Percentiles rank a stretch among this genome's conserved stretches.
phyloP scores from a whole-genome alignment of 2,888 invertebrate species.

The Neuroscelio doddi region DNA sequence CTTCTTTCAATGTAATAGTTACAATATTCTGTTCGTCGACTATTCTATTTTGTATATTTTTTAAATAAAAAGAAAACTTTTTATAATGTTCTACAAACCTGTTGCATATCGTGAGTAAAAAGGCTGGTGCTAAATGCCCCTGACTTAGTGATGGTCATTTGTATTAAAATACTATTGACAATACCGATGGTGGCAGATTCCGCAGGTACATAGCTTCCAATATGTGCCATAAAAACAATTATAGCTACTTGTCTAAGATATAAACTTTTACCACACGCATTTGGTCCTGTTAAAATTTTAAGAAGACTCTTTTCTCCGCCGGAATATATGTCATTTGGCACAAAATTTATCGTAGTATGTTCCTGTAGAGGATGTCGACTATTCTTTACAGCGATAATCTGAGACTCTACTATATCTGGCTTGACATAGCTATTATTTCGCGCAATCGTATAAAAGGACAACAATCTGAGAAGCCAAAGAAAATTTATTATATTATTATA shows the following conservation, averaged over 20 bases:
- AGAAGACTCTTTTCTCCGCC: conserved; percentile 75
- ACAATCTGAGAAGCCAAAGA: conserved; percentile 76
- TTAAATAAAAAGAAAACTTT: neutral
- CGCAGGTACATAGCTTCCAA: conserved; percentile 93
- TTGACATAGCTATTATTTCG: conserved; percentile 79
- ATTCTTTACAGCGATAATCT: conserved; percentile 76
- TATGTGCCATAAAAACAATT: conserved; percentile 88
- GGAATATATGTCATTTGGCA: conserved; percentile 82
- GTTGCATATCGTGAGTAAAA: conserved; percentile 88
- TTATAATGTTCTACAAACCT: conserved; percentile 74
- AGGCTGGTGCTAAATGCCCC: conserved; percentile 84
- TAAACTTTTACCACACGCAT: conserved; percentile 93
- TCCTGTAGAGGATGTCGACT: conserved; percentile 88
- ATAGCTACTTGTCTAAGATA: conserved; percentile 90
- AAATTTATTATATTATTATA: too few species aligned
- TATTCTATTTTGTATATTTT: too few species aligned
- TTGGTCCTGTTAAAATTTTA: conserved; percentile 90
- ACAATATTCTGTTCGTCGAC: too few species aligned
- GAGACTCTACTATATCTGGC: conserved; percentile 76
- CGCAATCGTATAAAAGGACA: conserved; percentile 79
- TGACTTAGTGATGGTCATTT: conserved; percentile 85
- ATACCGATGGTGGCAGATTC: conserved; percentile 80
- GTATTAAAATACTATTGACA: conserved; percentile 82
- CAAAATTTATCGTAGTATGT: conserved; percentile 77
- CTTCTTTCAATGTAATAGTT: too few species aligned